Evolutionary conservation across 2,797 vertebrate species (phyloP).

Genomic region (Pangasius sanitwongsei): DNA sequence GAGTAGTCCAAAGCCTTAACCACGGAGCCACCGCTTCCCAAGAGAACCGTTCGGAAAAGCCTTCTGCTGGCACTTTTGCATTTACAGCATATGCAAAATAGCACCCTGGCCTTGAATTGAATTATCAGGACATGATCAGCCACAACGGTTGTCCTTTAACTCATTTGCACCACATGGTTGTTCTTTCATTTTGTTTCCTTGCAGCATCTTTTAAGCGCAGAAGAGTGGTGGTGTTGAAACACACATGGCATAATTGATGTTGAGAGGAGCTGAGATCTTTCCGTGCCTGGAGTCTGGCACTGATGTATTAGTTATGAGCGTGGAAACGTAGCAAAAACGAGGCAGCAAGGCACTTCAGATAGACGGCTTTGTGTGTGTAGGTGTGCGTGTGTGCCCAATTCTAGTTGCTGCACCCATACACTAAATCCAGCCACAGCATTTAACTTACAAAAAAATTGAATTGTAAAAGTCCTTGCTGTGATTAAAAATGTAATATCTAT

Average conservation of each 20-base stretch:
- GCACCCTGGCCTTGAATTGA: background rate
- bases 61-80: background rate
- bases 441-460: background rate
- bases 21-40: background rate
- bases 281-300: constrained; percentile 11
- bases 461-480: background rate
- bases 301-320: constrained; percentile 50
- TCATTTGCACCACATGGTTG: constrained; percentile 33
- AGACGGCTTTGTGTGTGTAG: background rate
- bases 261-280: constrained; percentile 32
- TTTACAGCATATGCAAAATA: background rate
- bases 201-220: constrained; percentile 33
- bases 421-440: background rate
- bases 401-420: background rate
- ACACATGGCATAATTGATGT: constrained; percentile 38
- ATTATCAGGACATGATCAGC: background rate
- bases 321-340: constrained; percentile 7
- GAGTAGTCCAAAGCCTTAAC: background rate
- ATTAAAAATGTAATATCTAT: constrained; percentile 41
- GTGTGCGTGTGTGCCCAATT: background rate
- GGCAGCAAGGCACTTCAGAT: background rate
- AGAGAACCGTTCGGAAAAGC: background rate
- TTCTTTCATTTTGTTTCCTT: constrained; percentile 23
- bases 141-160: constrained; percentile 24
- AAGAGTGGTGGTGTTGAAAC: constrained; percentile 3